Percentiles rank a stretch among this genome's conserved stretches.
Conservation (phyloP, 23 tunicate genomes). For the Oikopleura vanhoeffeni region DNA sequence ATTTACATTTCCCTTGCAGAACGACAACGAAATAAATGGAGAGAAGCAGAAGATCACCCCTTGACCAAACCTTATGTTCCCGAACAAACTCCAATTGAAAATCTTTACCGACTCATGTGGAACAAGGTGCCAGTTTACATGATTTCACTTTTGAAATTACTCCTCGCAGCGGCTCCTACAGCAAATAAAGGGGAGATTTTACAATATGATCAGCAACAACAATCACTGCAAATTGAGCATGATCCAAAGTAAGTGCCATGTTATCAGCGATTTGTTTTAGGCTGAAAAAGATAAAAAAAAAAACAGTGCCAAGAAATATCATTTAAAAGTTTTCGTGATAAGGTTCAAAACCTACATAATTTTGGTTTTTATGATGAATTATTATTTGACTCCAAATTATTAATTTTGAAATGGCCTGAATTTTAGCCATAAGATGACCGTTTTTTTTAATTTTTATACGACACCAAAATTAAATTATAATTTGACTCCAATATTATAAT, state of each 20-base stretch:
- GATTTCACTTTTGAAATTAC: constrained; percentile 76
- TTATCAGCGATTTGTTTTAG: too few species aligned
- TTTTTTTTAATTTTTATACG: too few species aligned
- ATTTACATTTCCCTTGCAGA: constrained; percentile 40
- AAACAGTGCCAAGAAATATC: too few species aligned
- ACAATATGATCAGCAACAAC: background rate
- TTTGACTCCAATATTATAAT: too few species aligned
- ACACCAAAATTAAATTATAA: too few species aligned
- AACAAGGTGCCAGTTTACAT: constrained; percentile 70
- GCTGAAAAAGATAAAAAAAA: too few species aligned
- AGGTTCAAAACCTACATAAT: too few species aligned
- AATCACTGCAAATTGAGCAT: background rate
- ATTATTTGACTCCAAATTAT: too few species aligned
- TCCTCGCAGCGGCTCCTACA: constrained; percentile 97
- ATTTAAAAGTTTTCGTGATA: too few species aligned
- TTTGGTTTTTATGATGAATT: too few species aligned
- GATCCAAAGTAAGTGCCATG: background rate
- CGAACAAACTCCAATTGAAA: constrained; percentile 25
- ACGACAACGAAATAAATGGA: constrained; percentile 18
- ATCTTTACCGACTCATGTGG: constrained; percentile 53
- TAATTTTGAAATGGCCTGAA: too few species aligned
- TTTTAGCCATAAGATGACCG: too few species aligned
- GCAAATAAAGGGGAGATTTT: constrained; percentile 21
- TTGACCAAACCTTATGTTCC: background rate
- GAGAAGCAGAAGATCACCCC: constrained; percentile 1